These are phyloP conservation scores for Physella acuta DNA, from an alignment of 1,140 invertebrate species.

Conservation along the genomic window DNA sequence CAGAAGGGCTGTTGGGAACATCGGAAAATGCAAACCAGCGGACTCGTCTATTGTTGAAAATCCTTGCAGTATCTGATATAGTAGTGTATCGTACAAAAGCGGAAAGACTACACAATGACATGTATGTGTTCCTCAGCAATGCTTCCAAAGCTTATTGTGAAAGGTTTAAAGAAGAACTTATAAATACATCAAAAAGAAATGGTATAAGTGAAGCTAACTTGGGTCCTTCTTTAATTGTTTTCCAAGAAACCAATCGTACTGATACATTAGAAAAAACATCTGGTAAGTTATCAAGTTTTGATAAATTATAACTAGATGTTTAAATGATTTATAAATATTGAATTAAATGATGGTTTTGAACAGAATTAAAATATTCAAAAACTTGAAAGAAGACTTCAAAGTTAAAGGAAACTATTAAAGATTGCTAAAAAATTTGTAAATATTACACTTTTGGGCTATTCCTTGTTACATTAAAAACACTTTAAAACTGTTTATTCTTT, in stretches of 20 bases:
- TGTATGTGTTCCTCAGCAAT: slow-evolving; percentile 78
- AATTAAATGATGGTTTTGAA: too few relatives aligned
- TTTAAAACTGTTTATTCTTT: too few relatives aligned
- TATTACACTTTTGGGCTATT: too few relatives aligned
- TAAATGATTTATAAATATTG: too few relatives aligned
- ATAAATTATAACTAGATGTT: too few relatives aligned
- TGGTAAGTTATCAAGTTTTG: too few relatives aligned
- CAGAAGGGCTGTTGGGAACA: slow-evolving; percentile 74
- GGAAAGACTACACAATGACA: slow-evolving; percentile 76
- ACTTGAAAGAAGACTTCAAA: too few relatives aligned
- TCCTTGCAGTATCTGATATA: slow-evolving; percentile 79
- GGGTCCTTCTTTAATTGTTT: slow-evolving; percentile 76
- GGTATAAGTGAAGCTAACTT: slow-evolving; percentile 64
- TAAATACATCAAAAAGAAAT: slow-evolving; percentile 64
- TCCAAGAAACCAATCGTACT: slow-evolving; percentile 82
- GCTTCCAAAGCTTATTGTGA: slow-evolving; percentile 76
- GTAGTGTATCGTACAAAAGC: slow-evolving; percentile 79
- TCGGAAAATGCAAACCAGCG: slow-evolving; percentile 72
- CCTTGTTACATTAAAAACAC: too few relatives aligned
- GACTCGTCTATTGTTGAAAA: slow-evolving; percentile 75
- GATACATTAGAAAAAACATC: slow-evolving; percentile 50
- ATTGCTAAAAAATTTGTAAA: too few relatives aligned
- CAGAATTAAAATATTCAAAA: too few relatives aligned
- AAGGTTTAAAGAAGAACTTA: slow-evolving; percentile 72
- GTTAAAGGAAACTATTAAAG: too few relatives aligned